Evolutionary conservation across 2,113 vertebrate species (phyloP), one percentile per base, ranked within the genome.

Genomic region (Anoplopoma fimbria): DNA sequence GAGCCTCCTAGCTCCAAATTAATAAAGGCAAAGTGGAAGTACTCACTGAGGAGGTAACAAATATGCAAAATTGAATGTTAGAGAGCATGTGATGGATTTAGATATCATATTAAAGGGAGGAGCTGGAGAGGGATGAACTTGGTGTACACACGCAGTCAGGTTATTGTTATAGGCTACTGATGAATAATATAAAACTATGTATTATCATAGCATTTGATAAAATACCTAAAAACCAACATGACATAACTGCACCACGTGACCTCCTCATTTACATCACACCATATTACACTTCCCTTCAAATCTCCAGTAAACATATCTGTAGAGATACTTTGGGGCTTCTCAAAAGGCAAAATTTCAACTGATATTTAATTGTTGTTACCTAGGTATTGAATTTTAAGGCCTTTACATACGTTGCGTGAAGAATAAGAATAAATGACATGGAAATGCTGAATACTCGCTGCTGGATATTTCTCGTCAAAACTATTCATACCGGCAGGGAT

Each of bases 171-270:
- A 49, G 49, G 4, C 14, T 21, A 47, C n/a, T 19, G 13, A 65
- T 27, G 40, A 6, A 68, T 34, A 8, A 27, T 10, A 25, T 65
- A 70, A 61, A 76, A 62, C 61, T 55, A 55, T 25, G 9, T 51
- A 23, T 55, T 25, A 8, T n/a, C 51, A 5, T 25, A 9, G 47
- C 47, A 19, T 49, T 9, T 49, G 31, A 42, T 13, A 25, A 70
- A 69, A 72, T 55, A 77, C 51, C 69, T 61, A 63, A 67, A 33
- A 85, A 63, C 77, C 72, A 77, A 77, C 33, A 47, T 83, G 77
- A 68, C 53, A 62, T 78, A 64, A 90, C 69, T 9, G n/a, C 75
- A 78, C 73, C 51, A 57, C 58, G 72, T 80, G 74, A 81, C 65
- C 57, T 55, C 29, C 40, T 68, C 45, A 33, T 53, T 81, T 29